Conservation (phyloP, 2,888 invertebrate species). For the Microctonus hyperodae region DNA sequence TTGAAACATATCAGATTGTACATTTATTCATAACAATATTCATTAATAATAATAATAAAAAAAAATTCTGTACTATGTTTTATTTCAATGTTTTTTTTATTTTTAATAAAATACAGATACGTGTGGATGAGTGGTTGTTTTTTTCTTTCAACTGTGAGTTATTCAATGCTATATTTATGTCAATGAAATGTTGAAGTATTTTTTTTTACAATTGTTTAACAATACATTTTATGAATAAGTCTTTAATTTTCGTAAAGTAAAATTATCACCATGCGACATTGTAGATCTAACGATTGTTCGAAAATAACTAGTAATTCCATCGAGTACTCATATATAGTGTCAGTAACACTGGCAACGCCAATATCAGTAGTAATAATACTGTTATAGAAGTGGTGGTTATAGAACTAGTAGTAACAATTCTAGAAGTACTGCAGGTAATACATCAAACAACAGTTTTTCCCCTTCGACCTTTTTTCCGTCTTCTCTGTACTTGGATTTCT, state of each 20-base stretch:
- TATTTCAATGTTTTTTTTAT: background rate
- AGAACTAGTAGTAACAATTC: no score
- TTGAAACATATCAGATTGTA: background rate
- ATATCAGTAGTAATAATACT: no score
- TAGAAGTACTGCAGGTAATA: background rate
- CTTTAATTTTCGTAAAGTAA: background rate
- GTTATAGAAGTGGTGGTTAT: no score
- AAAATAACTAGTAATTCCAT: conserved; percentile 8
- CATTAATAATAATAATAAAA: background rate
- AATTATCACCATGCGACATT: conserved; percentile 15
- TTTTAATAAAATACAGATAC: no score
- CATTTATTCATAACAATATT: background rate
- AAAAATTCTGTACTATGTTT: no score
- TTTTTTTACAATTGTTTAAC: background rate
- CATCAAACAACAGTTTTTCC: background rate
- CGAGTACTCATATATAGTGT: background rate
- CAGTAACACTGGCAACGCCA: background rate
- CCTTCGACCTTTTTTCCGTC: background rate
- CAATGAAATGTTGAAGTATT: no score
- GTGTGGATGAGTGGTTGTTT: no score
- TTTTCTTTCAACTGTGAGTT: background rate
- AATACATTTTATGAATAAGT: background rate
- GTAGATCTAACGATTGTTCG: background rate
- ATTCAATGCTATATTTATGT: background rate
- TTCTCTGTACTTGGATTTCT: background rate